These are phyloP conservation scores for Lycia hirtaria DNA, from an alignment of 2,888 invertebrate genomes.

Conservation along the genomic window DNA sequence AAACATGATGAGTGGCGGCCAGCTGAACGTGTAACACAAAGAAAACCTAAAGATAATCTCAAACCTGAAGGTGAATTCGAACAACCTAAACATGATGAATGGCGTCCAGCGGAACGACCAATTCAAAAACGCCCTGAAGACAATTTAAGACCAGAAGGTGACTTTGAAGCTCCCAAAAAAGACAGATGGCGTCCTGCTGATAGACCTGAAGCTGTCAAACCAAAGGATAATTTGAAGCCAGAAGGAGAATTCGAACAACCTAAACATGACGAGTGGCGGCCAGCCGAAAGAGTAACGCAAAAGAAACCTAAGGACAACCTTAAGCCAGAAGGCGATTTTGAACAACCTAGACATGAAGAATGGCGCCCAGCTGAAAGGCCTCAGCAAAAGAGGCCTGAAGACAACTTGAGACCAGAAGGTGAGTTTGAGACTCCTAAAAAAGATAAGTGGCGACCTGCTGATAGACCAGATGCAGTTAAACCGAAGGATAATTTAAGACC, in stretches of 20 bases:
- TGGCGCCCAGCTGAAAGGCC: conserved; percentile 35
- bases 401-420: conserved; percentile 83
- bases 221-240: conserved; percentile 81
- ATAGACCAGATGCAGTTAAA: conserved; percentile 70
- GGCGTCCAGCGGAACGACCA: conserved; percentile 64
- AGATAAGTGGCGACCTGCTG: conserved; percentile 63
- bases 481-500: conserved; percentile 77
- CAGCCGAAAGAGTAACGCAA: conserved; percentile 68
- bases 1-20: conserved; percentile 64
- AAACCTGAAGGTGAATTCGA: conserved; percentile 87
- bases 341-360: conserved; percentile 52
- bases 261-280: conserved; percentile 60
- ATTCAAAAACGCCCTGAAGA: conserved; percentile 53
- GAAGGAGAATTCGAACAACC: conserved; percentile 83
- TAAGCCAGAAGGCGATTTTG: conserved; percentile 84
- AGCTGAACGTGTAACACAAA: conserved; percentile 42
- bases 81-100: conserved; percentile 65
- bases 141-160: conserved; percentile 84
- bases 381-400: conserved; percentile 49
- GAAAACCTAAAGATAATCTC: conserved; percentile 81
- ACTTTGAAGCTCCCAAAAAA: conserved; percentile 66
- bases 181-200: conserved; percentile 71
- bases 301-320: conserved; percentile 74
- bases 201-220: conserved; percentile 54
- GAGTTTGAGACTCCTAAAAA: conserved; percentile 74